Evolutionary conservation across 2,888 invertebrate species (phyloP).

Genomic region (Altica lythri): DNA sequence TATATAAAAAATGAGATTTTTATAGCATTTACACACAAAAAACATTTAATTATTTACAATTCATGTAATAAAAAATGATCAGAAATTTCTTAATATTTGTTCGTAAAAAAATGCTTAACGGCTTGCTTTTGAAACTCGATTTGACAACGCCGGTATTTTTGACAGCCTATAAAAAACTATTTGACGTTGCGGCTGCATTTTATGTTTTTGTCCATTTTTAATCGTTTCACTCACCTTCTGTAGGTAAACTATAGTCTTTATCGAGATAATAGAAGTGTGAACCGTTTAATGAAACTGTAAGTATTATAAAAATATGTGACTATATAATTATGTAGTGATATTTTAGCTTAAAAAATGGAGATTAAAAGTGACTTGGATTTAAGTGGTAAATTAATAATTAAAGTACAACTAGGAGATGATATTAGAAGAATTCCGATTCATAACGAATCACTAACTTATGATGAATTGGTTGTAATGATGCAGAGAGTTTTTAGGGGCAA

Average conservation of each 20-base stretch:
- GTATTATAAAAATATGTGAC: slow-evolving; percentile 21
- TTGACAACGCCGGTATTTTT: slow-evolving; percentile 29
- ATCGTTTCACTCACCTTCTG: slow-evolving; percentile 37
- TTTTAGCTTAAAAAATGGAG: slow-evolving; percentile 50
- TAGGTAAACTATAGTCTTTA: slow-evolving; percentile 35
- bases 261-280: slow-evolving; percentile 32
- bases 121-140: slow-evolving; percentile 8
- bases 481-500: slow-evolving; percentile 70
- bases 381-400: slow-evolving; percentile 61
- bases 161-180: slow-evolving; percentile 36
- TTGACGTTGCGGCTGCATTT: slow-evolving; percentile 35
- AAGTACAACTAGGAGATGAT: slow-evolving; percentile 68
- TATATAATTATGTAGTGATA: too few species aligned
- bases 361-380: slow-evolving; percentile 57
- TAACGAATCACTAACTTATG: slow-evolving; percentile 74
- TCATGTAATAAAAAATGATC: too few species aligned
- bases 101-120: slow-evolving; percentile 3
- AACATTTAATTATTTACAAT: too few species aligned
- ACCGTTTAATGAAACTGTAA: slow-evolving; percentile 39
- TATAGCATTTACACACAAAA: too few species aligned
- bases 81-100: too few species aligned
- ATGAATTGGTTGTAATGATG: slow-evolving; percentile 74
- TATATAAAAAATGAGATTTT: too few species aligned
- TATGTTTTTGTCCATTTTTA: slow-evolving; percentile 42
- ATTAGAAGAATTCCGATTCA: slow-evolving; percentile 71